A percentile compares a stretch with the other conserved stretches of the same genome.
Conservation (phyloP, 1,140 invertebrate genomes). For the Ephestia elutella region DNA sequence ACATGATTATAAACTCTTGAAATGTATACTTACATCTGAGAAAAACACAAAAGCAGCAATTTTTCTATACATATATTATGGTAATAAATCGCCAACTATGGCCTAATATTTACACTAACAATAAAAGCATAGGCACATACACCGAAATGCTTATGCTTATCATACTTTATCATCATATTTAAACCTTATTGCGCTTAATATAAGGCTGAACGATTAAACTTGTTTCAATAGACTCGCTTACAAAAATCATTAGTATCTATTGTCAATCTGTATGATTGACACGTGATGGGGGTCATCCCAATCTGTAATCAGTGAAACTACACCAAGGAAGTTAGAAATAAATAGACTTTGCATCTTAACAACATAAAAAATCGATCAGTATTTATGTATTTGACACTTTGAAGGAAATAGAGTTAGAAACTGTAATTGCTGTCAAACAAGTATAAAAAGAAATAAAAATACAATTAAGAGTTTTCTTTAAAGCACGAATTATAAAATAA, state of each 20-base stretch:
- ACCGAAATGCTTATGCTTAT: neutral
- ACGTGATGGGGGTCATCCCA: constrained; percentile 45
- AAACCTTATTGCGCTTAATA: neutral
- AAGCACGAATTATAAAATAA: too few relatives aligned
- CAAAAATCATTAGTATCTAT: constrained; percentile 61
- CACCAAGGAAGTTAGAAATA: neutral
- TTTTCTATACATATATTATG: neutral
- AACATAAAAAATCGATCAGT: too few relatives aligned
- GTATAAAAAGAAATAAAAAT: too few relatives aligned
- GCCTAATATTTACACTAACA: neutral
- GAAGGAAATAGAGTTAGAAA: too few relatives aligned
- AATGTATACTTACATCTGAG: neutral
- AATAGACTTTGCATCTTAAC: neutral
- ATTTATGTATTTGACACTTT: too few relatives aligned
- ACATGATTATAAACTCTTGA: neutral
- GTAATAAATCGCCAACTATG: neutral
- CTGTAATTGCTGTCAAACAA: too few relatives aligned
- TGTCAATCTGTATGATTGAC: constrained; percentile 55
- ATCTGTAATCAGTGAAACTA: constrained; percentile 19
- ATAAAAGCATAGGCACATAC: constrained; percentile 8
- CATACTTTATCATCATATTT: neutral
- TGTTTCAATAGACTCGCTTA: constrained; percentile 5
- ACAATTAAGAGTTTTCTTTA: too few relatives aligned
- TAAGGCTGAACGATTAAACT: neutral
- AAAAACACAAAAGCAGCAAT: neutral